Percentiles rank a stretch among this genome's conserved stretches.
phyloP scores from a whole-genome alignment of 30 jellyfish, hydroid and myxozoan genomes.

The Hydractinia symbiolongicarpus region DNA sequence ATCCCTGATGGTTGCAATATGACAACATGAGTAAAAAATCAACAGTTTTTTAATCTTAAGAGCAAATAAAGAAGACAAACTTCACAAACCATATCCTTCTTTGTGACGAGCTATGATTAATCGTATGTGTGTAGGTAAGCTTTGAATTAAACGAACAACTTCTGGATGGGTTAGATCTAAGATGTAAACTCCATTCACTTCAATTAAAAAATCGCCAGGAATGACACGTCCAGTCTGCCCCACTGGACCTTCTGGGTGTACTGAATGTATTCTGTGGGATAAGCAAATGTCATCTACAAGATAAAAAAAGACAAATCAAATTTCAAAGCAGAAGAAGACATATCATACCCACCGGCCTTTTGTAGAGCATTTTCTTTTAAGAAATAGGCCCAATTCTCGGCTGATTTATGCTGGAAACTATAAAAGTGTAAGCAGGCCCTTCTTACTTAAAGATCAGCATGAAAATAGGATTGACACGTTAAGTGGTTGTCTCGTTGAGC shows the following conservation, averaged over 20 bases:
- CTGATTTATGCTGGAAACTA: too few relatives aligned
- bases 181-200: conserved; percentile 83
- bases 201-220: conserved; percentile 77
- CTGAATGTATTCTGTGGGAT: conserved; percentile 81
- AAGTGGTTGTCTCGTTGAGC: too few relatives aligned
- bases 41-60: neutral
- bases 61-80: neutral
- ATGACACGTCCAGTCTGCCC: conserved; percentile 61
- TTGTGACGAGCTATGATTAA: conserved; percentile 73
- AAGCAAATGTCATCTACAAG: conserved; percentile 36
- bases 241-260: conserved; percentile 87
- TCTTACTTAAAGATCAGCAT: too few relatives aligned
- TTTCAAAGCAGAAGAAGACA: too few relatives aligned
- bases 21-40: too few relatives aligned
- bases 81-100: conserved; percentile 44
- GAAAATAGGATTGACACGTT: too few relatives aligned
- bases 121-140: conserved; percentile 66
- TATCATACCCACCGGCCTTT: too few relatives aligned
- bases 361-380: too few relatives aligned
- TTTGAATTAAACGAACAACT: conserved; percentile 73
- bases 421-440: too few relatives aligned
- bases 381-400: too few relatives aligned
- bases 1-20: too few relatives aligned
- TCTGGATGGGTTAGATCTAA: conserved; percentile 64
- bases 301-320: neutral